phyloP scores from a whole-genome alignment of 2,888 invertebrate genomes.

The Nymphalis urticae region DNA sequence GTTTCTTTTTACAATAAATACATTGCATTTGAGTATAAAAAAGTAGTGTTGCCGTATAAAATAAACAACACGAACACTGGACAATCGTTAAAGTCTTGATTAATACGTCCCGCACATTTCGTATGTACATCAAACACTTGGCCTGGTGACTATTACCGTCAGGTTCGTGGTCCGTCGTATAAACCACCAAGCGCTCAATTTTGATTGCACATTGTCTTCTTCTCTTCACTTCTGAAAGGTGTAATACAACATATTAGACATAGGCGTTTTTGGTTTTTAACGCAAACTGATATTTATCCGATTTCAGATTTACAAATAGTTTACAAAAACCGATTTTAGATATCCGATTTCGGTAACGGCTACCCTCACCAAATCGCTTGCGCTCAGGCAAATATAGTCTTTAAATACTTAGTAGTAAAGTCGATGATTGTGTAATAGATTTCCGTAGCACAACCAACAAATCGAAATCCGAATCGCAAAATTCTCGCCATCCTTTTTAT shows the following conservation, averaged over 20 bases:
- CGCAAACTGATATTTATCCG: no score
- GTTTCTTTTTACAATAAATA: constrained; percentile 79
- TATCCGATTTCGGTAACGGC: no score
- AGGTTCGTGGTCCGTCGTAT: constrained; percentile 42
- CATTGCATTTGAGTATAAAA: constrained; percentile 76
- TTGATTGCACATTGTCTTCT: constrained; percentile 66
- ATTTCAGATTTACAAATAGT: no score
- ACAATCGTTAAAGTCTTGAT: constrained; percentile 69
- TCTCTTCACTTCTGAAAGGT: constrained; percentile 59
- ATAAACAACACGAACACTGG: constrained; percentile 70
- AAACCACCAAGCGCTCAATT: constrained; percentile 61
- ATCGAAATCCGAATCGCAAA: no score
- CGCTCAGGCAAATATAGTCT: no score
- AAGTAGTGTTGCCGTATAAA: constrained; percentile 69
- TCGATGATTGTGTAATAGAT: no score
- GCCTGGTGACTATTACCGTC: constrained; percentile 55
- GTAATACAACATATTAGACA: constrained; percentile 12
- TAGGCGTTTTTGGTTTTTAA: no score
- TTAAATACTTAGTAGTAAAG: no score
- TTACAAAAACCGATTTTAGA: no score
- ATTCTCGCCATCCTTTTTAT: no score
- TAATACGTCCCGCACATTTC: constrained; percentile 54
- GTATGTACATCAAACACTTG: constrained; percentile 60
- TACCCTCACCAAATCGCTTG: no score
- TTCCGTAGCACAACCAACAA: no score